phyloP scores from a whole-genome alignment of 35 echinoderm and acorn worm species.

The Chiridota heheva region DNA sequence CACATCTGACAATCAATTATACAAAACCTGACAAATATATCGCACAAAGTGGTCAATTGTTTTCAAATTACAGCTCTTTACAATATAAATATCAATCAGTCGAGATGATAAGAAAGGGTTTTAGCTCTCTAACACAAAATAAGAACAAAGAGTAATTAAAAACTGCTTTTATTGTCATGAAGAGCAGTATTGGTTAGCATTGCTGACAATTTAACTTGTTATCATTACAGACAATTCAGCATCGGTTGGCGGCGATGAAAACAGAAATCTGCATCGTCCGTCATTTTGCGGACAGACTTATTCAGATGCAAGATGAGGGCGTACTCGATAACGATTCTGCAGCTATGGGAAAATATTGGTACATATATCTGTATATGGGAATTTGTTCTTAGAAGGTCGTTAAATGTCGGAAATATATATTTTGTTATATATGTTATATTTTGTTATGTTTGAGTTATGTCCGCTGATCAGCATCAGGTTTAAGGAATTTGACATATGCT shows the following conservation, averaged over 20 bases:
- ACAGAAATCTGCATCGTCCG: conserved; percentile 66
- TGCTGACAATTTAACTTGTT: too few species aligned
- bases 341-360: conserved; percentile 79
- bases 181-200: too few species aligned
- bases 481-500: too few species aligned
- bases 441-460: too few species aligned
- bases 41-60: background rate
- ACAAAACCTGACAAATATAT: too few species aligned
- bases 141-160: background rate
- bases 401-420: too few species aligned
- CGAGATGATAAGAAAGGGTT: background rate
- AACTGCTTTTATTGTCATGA: too few species aligned
- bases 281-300: conserved; percentile 62
- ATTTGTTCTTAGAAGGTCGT: too few species aligned
- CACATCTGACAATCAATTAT: too few species aligned
- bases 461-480: too few species aligned
- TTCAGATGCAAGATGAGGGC: conserved; percentile 23
- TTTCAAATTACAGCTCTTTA: background rate
- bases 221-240: conserved; percentile 68
- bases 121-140: background rate
- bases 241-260: conserved; percentile 74
- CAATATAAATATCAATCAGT: background rate
- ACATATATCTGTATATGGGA: too few species aligned
- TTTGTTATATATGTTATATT: too few species aligned
- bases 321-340: conserved; percentile 50